Percentiles rank a stretch among this genome's conserved stretches.
phyloP scores from a whole-genome alignment of 2,113 vertebrate species.

The Tamias sibiricus region DNA sequence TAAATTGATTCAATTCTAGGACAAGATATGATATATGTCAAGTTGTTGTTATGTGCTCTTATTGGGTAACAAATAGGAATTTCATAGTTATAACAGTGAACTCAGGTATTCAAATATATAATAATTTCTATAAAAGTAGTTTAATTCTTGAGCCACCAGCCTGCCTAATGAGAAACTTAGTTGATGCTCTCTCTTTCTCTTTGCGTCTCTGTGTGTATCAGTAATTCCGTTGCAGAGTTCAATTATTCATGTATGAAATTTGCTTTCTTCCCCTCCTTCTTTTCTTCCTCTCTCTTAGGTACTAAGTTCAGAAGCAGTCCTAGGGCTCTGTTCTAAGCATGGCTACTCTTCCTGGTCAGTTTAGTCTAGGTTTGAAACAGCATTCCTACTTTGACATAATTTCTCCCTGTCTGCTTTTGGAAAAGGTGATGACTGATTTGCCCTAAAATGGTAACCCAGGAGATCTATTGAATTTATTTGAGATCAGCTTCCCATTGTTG shows the following conservation, averaged over 20 bases:
- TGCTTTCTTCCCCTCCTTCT: background rate
- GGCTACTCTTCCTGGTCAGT: background rate
- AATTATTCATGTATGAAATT: slow-evolving; percentile 13
- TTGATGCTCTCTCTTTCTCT: background rate
- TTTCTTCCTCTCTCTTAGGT: background rate
- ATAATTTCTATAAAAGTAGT: background rate
- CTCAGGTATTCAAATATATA: background rate
- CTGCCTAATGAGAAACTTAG: background rate
- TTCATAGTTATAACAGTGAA: background rate
- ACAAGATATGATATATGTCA: background rate
- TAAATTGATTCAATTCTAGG: slow-evolving; percentile 33
- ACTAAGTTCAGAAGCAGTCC: background rate
- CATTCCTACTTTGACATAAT: background rate
- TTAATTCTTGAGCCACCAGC: background rate
- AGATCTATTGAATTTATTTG: background rate
- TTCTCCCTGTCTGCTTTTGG: background rate
- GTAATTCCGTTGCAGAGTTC: background rate
- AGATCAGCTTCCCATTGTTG: background rate
- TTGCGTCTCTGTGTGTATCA: background rate
- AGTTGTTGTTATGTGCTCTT: slow-evolving; percentile 38
- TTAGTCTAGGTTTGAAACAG: background rate
- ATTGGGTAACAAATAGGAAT: background rate
- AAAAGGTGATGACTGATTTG: background rate
- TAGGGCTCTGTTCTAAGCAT: background rate
- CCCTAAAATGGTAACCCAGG: background rate